Conservation (phyloP, 2,888 invertebrate species). For the Boloria selene region DNA sequence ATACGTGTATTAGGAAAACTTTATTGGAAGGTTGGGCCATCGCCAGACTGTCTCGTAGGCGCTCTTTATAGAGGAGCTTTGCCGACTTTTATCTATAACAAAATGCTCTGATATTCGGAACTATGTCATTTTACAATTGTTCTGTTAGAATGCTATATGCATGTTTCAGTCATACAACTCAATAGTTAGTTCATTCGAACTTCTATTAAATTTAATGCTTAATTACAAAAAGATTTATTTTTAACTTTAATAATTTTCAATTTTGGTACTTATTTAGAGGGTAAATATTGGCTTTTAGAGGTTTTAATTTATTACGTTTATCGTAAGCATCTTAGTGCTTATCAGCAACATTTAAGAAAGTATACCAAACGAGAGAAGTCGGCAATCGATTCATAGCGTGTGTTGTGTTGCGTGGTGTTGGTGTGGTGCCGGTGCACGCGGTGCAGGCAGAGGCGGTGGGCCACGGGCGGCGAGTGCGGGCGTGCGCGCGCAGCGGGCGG, state of each 20-base stretch:
- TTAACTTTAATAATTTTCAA: no score
- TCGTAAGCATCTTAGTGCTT: constrained; percentile 33
- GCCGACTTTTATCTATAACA: constrained; percentile 24
- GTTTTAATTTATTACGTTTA: constrained; percentile 12
- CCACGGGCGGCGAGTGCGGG: constrained; percentile 51
- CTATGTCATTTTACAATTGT: constrained; percentile 4
- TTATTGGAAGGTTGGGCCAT: constrained; percentile 42
- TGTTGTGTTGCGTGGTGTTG: constrained; percentile 61
- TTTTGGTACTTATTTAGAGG: not conserved
- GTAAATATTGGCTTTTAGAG: constrained; percentile 12
- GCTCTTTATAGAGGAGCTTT: constrained; percentile 22
- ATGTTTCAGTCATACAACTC: not conserved
- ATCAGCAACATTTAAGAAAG: constrained; percentile 46
- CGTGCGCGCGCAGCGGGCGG: constrained; percentile 64
- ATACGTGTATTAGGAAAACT: constrained; percentile 39
- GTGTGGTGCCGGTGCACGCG: constrained; percentile 61
- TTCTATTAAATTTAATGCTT: not conserved
- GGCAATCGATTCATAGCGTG: constrained; percentile 56
- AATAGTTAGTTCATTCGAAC: not conserved
- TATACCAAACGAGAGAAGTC: constrained; percentile 50
- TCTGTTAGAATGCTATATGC: not conserved
- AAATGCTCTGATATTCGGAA: constrained; percentile 15
- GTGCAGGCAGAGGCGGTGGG: constrained; percentile 50
- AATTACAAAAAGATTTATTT: no score
- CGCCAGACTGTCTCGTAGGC: constrained; percentile 46